phyloP scores from a whole-genome alignment of 2,797 vertebrate genomes.

The Gallinago solitaria region DNA sequence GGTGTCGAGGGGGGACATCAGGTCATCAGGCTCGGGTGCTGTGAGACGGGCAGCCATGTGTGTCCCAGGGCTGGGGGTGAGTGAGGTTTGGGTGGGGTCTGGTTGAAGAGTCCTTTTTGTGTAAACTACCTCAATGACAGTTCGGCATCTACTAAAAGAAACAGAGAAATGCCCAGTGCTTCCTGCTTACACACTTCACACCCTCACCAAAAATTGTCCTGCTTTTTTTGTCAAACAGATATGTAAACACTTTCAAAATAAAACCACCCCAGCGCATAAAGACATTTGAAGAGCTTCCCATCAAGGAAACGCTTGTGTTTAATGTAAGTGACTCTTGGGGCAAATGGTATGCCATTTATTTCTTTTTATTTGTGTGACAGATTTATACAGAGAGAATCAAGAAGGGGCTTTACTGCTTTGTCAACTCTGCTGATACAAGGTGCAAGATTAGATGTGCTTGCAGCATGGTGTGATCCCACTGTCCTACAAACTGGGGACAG shows the following conservation, averaged over 20 bases:
- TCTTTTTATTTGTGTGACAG: not conserved
- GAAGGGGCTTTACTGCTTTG: not conserved
- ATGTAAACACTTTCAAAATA: slow-evolving; percentile 81
- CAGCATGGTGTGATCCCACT: not conserved
- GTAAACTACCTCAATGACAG: accelerated
- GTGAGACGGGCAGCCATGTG: not conserved
- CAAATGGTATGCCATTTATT: not conserved
- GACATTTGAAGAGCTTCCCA: slow-evolving; percentile 87
- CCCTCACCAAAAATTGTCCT: not conserved
- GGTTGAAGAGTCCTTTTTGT: not conserved
- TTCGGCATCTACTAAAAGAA: not conserved
- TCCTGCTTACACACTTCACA: not conserved
- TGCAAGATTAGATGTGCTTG: not conserved
- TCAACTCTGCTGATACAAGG: not conserved
- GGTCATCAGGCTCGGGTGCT: not conserved
- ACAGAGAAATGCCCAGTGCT: not conserved
- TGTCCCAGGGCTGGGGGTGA: not conserved
- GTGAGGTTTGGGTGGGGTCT: not conserved
- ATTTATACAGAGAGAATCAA: not conserved
- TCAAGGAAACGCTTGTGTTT: slow-evolving; percentile 66
- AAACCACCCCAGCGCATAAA: slow-evolving; percentile 75
- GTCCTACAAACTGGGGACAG: not conserved
- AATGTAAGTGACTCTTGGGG: slow-evolving; percentile 76
- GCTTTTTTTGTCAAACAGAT: slow-evolving; percentile 75
- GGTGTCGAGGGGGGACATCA: not conserved